Evolutionary conservation across 2,797 vertebrate species (phyloP).

Genomic region (Lophotriccus pileatus): DNA sequence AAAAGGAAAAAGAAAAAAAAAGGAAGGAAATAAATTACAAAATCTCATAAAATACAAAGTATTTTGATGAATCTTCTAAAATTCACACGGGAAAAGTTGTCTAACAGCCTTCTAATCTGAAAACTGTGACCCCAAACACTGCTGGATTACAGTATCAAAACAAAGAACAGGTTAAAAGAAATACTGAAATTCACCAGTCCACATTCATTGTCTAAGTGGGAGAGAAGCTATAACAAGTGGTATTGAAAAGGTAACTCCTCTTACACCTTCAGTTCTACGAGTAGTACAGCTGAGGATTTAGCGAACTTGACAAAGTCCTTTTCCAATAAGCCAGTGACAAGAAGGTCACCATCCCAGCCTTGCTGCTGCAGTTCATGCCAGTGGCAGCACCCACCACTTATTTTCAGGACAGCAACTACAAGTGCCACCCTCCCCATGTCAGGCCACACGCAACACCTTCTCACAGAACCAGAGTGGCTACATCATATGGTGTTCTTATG

Average conservation of each 20-base stretch:
- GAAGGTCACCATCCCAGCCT: background rate
- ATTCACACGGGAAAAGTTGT: background rate
- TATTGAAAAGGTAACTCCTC: background rate
- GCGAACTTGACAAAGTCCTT: background rate
- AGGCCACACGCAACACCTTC: background rate
- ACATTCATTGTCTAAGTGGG: background rate
- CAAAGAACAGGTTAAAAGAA: background rate
- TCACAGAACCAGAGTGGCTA: background rate
- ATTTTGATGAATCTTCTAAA: background rate
- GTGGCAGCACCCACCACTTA: background rate
- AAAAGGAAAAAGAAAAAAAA: background rate
- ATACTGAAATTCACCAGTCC: background rate
- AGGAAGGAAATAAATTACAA: background rate
- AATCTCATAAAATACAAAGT: background rate
- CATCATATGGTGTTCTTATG: background rate
- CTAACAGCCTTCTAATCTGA: background rate
- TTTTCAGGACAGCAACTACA: background rate
- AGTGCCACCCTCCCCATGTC: background rate
- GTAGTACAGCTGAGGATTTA: background rate
- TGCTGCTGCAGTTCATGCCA: background rate
- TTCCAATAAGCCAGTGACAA: background rate
- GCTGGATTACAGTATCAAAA: background rate
- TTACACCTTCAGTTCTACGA: background rate
- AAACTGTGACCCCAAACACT: background rate
- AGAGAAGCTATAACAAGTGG: background rate